Conservation (phyloP, 2,113 vertebrate genomes). For the Choloepus hoffmanni region DNA sequence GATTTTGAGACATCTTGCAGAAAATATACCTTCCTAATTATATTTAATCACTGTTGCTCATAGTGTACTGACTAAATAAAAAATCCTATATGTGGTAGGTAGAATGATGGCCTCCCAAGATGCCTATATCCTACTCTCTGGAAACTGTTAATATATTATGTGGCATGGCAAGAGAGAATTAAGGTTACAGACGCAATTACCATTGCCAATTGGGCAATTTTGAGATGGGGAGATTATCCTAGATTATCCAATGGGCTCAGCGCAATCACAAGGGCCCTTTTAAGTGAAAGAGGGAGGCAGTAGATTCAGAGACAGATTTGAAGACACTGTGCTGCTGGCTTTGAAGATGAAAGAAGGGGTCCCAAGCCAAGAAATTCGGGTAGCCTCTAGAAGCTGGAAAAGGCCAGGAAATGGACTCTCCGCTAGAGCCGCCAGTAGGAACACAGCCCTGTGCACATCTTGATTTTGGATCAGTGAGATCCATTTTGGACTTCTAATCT, state of each 20-base stretch:
- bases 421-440: not conserved
- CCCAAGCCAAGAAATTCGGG: not conserved
- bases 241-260: not conserved
- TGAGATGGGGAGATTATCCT: not conserved
- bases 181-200: not conserved
- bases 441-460: not conserved
- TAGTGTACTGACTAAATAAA: not conserved
- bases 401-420: not conserved
- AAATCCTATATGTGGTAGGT: not conserved
- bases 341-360: not conserved
- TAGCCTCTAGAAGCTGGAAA: not conserved
- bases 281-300: not conserved
- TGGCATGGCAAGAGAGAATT: not conserved
- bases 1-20: not conserved
- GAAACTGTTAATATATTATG: not conserved
- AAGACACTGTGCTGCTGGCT: not conserved
- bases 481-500: not conserved
- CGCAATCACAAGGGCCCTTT: not conserved
- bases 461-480: not conserved
- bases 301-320: not conserved
- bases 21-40: not conserved
- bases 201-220: too few relatives aligned
- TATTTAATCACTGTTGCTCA: not conserved
- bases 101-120: not conserved
- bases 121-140: not conserved